phyloP scores from a whole-genome alignment of 2,113 vertebrate species.

The Manacus vitellinus region DNA sequence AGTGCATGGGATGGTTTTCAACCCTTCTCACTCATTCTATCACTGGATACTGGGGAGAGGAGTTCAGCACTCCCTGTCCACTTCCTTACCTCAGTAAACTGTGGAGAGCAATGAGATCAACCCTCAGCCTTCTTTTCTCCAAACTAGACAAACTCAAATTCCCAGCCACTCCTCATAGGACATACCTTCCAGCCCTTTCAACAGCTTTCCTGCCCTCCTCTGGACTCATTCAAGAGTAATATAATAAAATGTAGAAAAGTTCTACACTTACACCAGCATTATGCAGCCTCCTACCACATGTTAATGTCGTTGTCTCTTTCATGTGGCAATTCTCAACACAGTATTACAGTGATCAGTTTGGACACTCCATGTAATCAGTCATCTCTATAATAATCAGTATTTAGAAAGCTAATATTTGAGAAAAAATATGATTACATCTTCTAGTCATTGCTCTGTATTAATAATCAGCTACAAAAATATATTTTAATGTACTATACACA shows the following conservation, averaged over 20 bases:
- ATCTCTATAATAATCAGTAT: not conserved
- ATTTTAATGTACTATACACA: not conserved
- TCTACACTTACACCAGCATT: not conserved
- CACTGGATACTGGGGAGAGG: not conserved
- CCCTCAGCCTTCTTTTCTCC: not conserved
- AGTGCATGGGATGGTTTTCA: not conserved
- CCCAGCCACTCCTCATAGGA: too few species aligned
- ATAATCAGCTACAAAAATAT: not conserved
- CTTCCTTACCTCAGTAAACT: not conserved
- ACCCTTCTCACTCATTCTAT: accelerated
- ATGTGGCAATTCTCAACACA: not conserved
- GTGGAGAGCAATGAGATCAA: not conserved
- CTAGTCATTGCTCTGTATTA: not conserved
- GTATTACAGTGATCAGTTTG: not conserved
- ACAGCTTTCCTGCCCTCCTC: not conserved
- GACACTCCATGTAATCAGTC: not conserved
- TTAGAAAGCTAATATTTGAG: not conserved
- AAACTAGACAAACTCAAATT: not conserved
- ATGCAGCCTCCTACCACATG: not conserved
- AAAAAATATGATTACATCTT: not conserved
- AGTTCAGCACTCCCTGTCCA: not conserved
- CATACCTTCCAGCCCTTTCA: not conserved
- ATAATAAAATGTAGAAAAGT: not conserved
- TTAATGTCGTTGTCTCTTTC: accelerated
- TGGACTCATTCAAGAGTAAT: not conserved